Evolutionary conservation across 2,797 vertebrate species (phyloP).

Genomic region (Sebastes kiyomatsui): DNA sequence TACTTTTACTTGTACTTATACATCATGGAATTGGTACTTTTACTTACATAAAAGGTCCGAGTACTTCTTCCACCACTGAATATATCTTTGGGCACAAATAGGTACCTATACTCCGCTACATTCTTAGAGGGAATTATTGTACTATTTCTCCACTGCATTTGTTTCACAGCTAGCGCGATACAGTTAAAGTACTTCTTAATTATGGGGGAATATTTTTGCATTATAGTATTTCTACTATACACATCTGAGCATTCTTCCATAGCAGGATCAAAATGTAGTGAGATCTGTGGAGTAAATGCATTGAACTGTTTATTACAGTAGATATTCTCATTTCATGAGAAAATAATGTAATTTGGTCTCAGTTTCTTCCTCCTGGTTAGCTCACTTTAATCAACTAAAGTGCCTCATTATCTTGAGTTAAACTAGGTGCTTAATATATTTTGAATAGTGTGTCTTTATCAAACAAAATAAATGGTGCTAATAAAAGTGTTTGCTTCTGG

Average conservation of each 20-base stretch:
- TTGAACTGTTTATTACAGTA: background rate
- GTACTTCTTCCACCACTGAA: no score
- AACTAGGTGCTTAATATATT: background rate
- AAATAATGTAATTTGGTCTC: background rate
- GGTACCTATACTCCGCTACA: no score
- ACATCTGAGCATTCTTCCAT: background rate
- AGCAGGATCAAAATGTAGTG: background rate
- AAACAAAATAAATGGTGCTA: background rate
- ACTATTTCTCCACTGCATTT: background rate
- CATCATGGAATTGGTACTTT: no score
- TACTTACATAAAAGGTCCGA: no score
- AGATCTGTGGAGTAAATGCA: background rate
- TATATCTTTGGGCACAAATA: no score
- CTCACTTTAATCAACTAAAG: background rate
- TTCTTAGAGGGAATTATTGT: background rate
- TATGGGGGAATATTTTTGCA: background rate
- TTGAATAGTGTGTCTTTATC: background rate
- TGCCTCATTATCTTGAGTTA: background rate
- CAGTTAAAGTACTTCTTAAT: background rate
- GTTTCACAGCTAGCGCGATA: background rate
- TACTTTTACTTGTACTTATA: no score
- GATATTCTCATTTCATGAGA: background rate
- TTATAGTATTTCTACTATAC: background rate
- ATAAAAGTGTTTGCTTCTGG: constrained; percentile 16
- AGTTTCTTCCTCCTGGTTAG: background rate